Base-by-base conservation (phyloP, 2,797 vertebrate species). In the Vespertilio murinus region DNA sequence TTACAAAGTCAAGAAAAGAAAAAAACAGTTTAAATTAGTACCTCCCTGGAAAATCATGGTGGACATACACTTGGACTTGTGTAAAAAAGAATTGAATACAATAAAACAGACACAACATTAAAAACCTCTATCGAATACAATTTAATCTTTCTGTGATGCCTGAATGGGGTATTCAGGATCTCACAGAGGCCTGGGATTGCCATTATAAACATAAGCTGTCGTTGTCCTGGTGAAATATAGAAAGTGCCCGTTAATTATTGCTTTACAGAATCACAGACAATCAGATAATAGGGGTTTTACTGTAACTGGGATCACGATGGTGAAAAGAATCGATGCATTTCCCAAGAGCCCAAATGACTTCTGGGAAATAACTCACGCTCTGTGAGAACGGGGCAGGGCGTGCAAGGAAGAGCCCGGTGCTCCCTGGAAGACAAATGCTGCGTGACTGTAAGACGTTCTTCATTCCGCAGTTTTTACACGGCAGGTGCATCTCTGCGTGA, bases 231-330 rank as follows among this genome's bases (percentile, higher is more conserved):
- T 92, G 90, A 95, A 91, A 96, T 70, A 92, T 78, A 91, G 52
- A 91, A 96, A 1, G 77, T 83, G 77, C 80, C 82, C 52, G 80
- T 90, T 96, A 96, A 94, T 96, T 92, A 91, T 4, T 89, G 96
- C 94, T 90, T 96, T 91, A 69, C 42, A 89, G 85, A 95, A 95
- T 97, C 97, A 96, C 78, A 96, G 96, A 95, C 90, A 94, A 91
- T 94, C 95, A 96, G 94, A 93, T 96, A 95, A 96, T 93, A 95
- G 91, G 81, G 79, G 73, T 93, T 96, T 97, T 97, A 96, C 96
- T 96, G 96, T 96, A 96, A 97, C 79, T 95, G 80, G 91, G 84
- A 94, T 95, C 91, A 83, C 59, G 77, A 92, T 77, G 42, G 87
- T 91, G 96, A 94, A 91, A 87, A 95, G 86, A 96, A 96, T 96